Evolutionary conservation across 2,888 invertebrate genomes (phyloP).

Genomic region (Tachina fera): DNA sequence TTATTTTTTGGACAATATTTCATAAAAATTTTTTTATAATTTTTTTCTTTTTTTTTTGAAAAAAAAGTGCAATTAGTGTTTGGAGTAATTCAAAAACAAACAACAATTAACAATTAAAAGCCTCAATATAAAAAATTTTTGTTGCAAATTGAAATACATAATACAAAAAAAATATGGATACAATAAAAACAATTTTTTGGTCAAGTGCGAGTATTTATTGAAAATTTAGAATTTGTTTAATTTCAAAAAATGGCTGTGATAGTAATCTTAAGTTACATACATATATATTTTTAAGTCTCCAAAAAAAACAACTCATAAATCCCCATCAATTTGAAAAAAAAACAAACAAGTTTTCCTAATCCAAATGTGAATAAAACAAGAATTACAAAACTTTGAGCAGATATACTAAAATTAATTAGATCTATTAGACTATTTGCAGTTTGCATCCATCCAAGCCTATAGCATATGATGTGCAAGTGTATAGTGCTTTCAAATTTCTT

Average conservation of each 20-base stretch:
- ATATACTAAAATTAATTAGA: not conserved
- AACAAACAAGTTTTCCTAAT: slow-evolving; percentile 53
- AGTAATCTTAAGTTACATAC: slow-evolving; percentile 75
- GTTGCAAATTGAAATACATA: slow-evolving; percentile 68
- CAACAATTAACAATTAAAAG: slow-evolving; percentile 73
- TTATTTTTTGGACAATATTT: slow-evolving; percentile 53
- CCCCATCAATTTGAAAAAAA: slow-evolving; percentile 34
- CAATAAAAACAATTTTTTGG: slow-evolving; percentile 72
- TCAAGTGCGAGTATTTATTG: slow-evolving; percentile 65
- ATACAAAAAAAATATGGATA: slow-evolving; percentile 67
- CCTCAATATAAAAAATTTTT: slow-evolving; percentile 70
- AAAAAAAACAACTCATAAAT: slow-evolving; percentile 57
- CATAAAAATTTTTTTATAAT: slow-evolving; percentile 20
- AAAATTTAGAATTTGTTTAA: slow-evolving; percentile 75
- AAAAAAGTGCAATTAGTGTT: slow-evolving; percentile 74
- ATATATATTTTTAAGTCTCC: slow-evolving; percentile 52
- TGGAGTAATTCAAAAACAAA: slow-evolving; percentile 71
- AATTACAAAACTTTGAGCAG: not conserved
- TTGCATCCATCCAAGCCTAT: not conserved
- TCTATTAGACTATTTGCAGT: not conserved
- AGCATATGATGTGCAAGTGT: no score
- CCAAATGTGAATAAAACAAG: slow-evolving; percentile 56
- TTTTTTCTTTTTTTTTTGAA: slow-evolving; percentile 32
- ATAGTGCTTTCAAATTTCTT: no score
- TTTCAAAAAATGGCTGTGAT: slow-evolving; percentile 79